phyloP scores from a whole-genome alignment of 2,113 vertebrate genomes.

The Gavialis gangeticus region DNA sequence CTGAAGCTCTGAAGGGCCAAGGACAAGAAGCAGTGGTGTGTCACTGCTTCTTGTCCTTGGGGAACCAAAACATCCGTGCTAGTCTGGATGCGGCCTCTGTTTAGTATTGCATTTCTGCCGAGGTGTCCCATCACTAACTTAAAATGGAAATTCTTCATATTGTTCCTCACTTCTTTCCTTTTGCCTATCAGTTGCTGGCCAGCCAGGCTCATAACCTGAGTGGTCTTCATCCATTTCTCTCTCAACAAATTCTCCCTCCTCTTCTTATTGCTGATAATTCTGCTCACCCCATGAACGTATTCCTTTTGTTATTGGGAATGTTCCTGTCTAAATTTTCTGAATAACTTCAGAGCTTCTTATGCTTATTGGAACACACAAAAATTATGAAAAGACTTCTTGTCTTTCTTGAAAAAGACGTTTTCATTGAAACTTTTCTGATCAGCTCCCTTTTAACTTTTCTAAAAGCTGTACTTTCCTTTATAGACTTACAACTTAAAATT shows the following conservation, averaged over 20 bases:
- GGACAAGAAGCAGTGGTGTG: too few species aligned
- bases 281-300: neutral
- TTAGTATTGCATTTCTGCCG: neutral
- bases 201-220: fast-evolving
- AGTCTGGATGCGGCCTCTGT: neutral
- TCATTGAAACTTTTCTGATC: neutral
- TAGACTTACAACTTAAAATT: neutral
- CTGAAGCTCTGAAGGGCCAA: neutral
- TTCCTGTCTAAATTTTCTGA: neutral
- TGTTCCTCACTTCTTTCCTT: neutral
- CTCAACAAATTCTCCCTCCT: neutral
- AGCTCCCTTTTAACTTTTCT: neutral
- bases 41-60: too few species aligned
- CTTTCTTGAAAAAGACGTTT: neutral
- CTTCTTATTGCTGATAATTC: neutral
- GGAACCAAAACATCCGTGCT: too few species aligned
- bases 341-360: neutral
- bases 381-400: neutral
- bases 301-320: neutral
- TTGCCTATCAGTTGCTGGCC: neutral
- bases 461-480: neutral
- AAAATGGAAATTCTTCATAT: neutral
- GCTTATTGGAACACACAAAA: neutral
- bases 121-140: neutral
- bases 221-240: neutral